Evolutionary conservation across 2,797 vertebrate genomes (phyloP).

Genomic region (Pangasius krempfi): DNA sequence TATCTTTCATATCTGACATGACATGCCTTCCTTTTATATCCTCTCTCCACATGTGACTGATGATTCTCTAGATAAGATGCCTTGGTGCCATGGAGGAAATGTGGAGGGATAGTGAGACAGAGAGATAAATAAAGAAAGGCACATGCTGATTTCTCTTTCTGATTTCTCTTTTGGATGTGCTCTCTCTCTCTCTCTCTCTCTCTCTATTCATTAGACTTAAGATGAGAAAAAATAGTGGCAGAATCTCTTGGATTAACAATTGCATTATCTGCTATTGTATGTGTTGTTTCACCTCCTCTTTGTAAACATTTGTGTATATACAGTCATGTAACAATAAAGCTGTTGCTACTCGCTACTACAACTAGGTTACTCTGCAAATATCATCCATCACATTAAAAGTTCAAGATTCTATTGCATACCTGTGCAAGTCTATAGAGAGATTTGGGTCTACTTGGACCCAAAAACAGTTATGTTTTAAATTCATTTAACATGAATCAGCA

Average conservation of each 20-base stretch:
- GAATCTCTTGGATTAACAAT: not conserved
- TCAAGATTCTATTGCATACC: not conserved
- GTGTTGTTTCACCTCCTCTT: not conserved
- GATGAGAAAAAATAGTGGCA: not conserved
- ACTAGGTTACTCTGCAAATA: not conserved
- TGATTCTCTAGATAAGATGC: constrained; percentile 35
- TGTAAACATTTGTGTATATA: not conserved
- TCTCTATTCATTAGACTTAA: not conserved
- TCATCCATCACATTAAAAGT: not conserved
- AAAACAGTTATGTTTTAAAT: not conserved
- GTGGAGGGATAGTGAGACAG: not conserved
- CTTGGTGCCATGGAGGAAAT: not conserved
- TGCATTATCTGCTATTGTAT: not conserved
- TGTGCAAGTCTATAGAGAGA: not conserved
- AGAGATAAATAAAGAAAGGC: not conserved
- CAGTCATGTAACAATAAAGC: not conserved
- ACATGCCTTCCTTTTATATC: constrained; percentile 53
- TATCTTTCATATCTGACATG: constrained; percentile 69
- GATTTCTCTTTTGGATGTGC: not conserved
- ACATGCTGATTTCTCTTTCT: constrained; percentile 17
- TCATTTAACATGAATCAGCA: not conserved
- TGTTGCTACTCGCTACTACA: not conserved
- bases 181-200: not conserved
- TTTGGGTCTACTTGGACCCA: not conserved
- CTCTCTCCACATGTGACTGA: constrained; percentile 31